Evolutionary conservation across 1,140 invertebrate genomes (phyloP), one percentile per base, ranked within the genome.

Genomic region (Pogonognathellus flavescens): DNA sequence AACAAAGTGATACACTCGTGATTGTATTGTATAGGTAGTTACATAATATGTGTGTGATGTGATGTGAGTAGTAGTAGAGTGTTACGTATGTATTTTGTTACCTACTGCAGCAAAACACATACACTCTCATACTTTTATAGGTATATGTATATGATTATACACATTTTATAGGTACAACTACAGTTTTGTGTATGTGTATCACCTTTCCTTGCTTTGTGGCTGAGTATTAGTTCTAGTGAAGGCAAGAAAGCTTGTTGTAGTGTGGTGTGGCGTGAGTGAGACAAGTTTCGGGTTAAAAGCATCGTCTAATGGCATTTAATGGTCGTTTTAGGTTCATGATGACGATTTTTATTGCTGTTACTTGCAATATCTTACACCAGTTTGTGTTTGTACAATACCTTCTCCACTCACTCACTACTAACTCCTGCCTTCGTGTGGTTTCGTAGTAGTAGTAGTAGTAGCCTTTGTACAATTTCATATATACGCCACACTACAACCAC

Each of bases 231-330:
- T 25, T 55, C 3, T 72, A 41, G 70, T 31, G 1, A 72, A 55
- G 55, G 53, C 11, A 53, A 81, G 80, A 81, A 57, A 55, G 50
- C 25, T 41, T 76, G 70, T 76, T 49, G 70, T 76, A 41, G 70
- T 76, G 70, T 25, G 55, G 41, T 60, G 60, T 82, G 81, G 84
- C 84, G 84, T 85, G 84, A 62, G 72, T 85, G 53, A 85, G 84
- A 85, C 57, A 85, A 85, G 84, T 85, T 85, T 85, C 70, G 80
- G 84, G 80, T 85, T 85, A 66, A 60, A 86, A 86, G 85, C 70
- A 70, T 86, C 85, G 80, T 49, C 81, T 86, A 83, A 86, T 86
- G 85, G 85, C 82, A 84, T 86, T 86, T 86, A 84, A 86, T 86
- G 86, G 86, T 83, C 86, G 82, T 86, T 84, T 84, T 84, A 84